Base-by-base conservation (phyloP, 2,888 invertebrate species). In the Pseudococcus longispinus region DNA sequence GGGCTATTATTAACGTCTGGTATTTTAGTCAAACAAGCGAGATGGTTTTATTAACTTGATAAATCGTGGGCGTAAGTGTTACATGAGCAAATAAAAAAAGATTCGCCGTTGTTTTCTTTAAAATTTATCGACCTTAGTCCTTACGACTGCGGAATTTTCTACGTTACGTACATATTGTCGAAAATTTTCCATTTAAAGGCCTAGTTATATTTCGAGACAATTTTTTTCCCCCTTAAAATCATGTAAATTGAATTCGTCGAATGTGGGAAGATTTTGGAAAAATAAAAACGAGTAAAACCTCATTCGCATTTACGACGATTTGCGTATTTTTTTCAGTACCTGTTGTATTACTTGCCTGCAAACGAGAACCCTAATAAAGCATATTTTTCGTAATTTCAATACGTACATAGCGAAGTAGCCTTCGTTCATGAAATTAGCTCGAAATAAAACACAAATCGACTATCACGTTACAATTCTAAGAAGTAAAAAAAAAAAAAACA, bases 291-390 rank as follows among this genome's bases (percentile, higher is more conserved):
- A 65, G 26, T 20, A 65, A 65, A 26, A 65, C 13, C 13, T 13
- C 60, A 65, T 65, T 26, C 65, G 65, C 65, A 65, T 65, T 65
- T 65, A 65, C 65, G 65, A 65, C 65, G 26, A 65, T n/a, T n/a
- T n/a, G n/a, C 65, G 26, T 26, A 23, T 11, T 26, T 65, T 65
- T 65, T 26, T 65, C 65, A 65, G 26, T 65, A 51, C 60, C 37
- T 37, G n/a, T 60, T 23, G 15, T 20, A 60, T 20, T 8, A 46
- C 37, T 37, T 37, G 37, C 37, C 37, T 37, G 9, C 37, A 46
- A 46, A 60, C 20, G 26, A 9, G 26, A 51, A n/a, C 51, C n/a
- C 26, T 3, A 26, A 65, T 65, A 13, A 26, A 23, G 26, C 65
- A 65, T 65, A 15, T 65, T 23, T 65, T 26, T 26, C 13, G 15